Percentiles rank a stretch among this genome's conserved stretches.
phyloP scores from a whole-genome alignment of 2,888 invertebrate genomes.

The Tiliacea aurago region DNA sequence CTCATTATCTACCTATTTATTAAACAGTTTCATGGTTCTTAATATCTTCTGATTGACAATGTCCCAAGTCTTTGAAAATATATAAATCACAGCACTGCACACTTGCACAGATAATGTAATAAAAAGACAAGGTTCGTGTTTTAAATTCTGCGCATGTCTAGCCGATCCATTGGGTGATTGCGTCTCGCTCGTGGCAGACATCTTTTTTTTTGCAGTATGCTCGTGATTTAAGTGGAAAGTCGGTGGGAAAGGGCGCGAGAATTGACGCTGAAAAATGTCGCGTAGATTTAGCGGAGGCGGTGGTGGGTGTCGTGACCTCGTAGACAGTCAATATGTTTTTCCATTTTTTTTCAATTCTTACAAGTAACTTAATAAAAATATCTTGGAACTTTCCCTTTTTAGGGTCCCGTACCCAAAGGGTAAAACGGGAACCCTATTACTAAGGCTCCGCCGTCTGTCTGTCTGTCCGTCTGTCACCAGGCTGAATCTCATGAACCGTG shows the following conservation, averaged over 20 bases:
- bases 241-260: conserved; percentile 50
- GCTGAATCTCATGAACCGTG: no score
- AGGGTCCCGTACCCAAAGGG: no score
- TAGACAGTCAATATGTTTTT: not conserved
- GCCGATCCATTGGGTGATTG: conserved; percentile 82
- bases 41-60: not conserved
- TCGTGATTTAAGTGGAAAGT: conserved; percentile 64
- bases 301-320: no score
- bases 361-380: no score
- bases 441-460: no score
- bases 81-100: conserved; percentile 53
- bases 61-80: conserved; percentile 54
- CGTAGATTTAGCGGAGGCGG: not conserved
- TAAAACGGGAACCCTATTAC: no score
- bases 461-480: no score
- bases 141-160: conserved; percentile 79
- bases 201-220: conserved; percentile 61
- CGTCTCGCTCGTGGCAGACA: conserved; percentile 71
- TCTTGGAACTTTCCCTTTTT: not conserved
- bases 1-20: not conserved
- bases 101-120: conserved; percentile 60
- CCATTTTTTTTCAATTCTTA: no score
- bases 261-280: conserved; percentile 50
- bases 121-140: conserved; percentile 72
- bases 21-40: not conserved